A percentile compares a stretch with the other conserved stretches of the same genome.
phyloP scores from a whole-genome alignment of 1,140 invertebrate genomes.

The Elymnias hypermnestra region DNA sequence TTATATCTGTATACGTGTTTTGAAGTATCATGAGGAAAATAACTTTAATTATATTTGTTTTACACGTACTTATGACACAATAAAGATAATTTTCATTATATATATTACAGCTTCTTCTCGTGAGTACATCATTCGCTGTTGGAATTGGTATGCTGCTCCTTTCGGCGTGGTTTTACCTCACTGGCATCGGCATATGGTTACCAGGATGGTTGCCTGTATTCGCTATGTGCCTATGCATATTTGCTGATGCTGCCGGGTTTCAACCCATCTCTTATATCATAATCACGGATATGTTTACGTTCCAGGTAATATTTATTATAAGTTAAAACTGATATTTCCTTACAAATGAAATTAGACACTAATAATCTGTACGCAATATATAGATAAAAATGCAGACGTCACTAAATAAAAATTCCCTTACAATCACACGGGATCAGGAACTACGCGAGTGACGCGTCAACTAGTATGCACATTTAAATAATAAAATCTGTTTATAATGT shows the following conservation, averaged over 20 bases:
- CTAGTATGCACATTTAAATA: too few species aligned
- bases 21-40: too few species aligned
- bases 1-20: too few species aligned
- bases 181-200: conserved; percentile 37
- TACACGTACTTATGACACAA: too few species aligned
- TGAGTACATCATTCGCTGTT: conserved; percentile 51
- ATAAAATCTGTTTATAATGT: too few species aligned
- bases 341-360: too few species aligned
- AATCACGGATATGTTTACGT: conserved; percentile 60
- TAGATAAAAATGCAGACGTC: too few species aligned
- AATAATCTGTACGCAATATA: too few species aligned
- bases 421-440: too few species aligned
- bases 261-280: conserved; percentile 65
- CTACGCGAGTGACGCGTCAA: too few species aligned
- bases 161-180: conserved; percentile 56
- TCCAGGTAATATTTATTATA: conserved; percentile 40
- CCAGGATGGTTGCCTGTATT: conserved; percentile 60
- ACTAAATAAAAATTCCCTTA: too few species aligned
- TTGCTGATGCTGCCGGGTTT: conserved; percentile 61
- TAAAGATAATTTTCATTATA: not conserved
- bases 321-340: not conserved
- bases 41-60: too few species aligned
- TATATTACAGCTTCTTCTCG: conserved; percentile 45
- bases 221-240: conserved; percentile 57
- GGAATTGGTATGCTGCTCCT: conserved; percentile 53